These are phyloP conservation scores for Lagria hirta DNA, from an alignment of 2,888 invertebrate species.

Conservation along the genomic window DNA sequence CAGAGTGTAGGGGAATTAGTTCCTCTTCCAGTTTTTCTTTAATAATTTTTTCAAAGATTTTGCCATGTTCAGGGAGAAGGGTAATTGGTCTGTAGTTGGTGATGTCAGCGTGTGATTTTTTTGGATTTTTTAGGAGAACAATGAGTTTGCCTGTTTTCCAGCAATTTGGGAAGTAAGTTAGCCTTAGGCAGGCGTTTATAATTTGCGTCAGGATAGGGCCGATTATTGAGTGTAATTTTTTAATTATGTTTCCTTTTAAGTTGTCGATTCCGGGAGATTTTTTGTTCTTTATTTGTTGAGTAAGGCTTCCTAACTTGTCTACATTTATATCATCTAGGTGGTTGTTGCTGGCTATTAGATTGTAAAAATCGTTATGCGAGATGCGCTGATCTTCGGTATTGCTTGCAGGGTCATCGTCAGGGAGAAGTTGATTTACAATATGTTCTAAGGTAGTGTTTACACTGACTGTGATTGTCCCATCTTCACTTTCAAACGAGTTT, in stretches of 20 bases:
- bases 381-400: background rate
- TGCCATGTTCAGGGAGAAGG: constrained; percentile 5
- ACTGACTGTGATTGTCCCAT: background rate
- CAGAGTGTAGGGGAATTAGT: constrained; percentile 1
- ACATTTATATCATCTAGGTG: background rate
- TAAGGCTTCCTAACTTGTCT: background rate
- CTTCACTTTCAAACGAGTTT: background rate
- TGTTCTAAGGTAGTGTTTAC: background rate
- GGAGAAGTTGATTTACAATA: background rate
- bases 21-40: constrained; percentile 1
- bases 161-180: constrained; percentile 5
- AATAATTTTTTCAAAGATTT: constrained; percentile 10
- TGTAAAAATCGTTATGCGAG: background rate
- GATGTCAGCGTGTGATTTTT: background rate
- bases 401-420: background rate
- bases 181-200: background rate
- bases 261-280: constrained; percentile 5
- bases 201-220: background rate
- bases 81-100: constrained; percentile 14
- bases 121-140: constrained; percentile 4
- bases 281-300: background rate
- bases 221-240: constrained; percentile 1
- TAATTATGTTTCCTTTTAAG: constrained; percentile 3
- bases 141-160: constrained; percentile 9
- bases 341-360: background rate